These are phyloP conservation scores for Hartigia nigra DNA, from an alignment of 2,888 invertebrate species.

Conservation along the genomic window DNA sequence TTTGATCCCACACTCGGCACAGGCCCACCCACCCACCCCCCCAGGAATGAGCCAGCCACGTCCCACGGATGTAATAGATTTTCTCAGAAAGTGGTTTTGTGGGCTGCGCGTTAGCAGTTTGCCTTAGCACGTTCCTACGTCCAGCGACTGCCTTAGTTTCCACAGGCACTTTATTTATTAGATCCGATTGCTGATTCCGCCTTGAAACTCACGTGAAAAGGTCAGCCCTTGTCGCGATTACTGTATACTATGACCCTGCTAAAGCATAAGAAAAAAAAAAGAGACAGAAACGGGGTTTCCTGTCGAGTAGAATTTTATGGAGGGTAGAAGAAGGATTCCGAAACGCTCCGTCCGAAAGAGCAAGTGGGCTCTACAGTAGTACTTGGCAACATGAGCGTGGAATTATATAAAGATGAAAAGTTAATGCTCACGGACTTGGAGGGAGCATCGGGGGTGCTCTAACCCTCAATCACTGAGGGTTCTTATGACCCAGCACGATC, in stretches of 20 bases:
- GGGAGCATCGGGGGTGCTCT: conserved; percentile 50
- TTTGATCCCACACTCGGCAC: conserved; percentile 62
- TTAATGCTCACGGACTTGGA: conserved; percentile 54
- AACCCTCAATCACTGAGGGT: conserved; percentile 65
- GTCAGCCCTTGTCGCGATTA: not conserved
- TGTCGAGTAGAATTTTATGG: not conserved
- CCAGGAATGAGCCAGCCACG: conserved; percentile 23
- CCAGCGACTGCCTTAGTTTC: not conserved
- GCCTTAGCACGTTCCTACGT: not conserved
- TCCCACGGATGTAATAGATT: conserved; percentile 61
- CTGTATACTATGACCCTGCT: not conserved
- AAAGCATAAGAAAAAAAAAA: not conserved
- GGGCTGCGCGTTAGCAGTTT: not conserved
- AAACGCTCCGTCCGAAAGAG: not conserved
- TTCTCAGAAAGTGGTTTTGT: conserved; percentile 55
- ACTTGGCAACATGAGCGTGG: conserved; percentile 35
- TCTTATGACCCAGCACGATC: conserved; percentile 63
- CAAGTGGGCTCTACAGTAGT: not conserved
- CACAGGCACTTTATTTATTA: not conserved
- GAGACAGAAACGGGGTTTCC: not conserved
- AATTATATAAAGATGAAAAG: conserved; percentile 65
- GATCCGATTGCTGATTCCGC: not conserved
- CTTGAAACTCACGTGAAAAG: not conserved
- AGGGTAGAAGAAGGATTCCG: not conserved
- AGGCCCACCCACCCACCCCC: conserved; percentile 22